These are phyloP conservation scores for Mercenaria mercenaria DNA, from an alignment of 1,140 invertebrate species.

Conservation along the genomic window DNA sequence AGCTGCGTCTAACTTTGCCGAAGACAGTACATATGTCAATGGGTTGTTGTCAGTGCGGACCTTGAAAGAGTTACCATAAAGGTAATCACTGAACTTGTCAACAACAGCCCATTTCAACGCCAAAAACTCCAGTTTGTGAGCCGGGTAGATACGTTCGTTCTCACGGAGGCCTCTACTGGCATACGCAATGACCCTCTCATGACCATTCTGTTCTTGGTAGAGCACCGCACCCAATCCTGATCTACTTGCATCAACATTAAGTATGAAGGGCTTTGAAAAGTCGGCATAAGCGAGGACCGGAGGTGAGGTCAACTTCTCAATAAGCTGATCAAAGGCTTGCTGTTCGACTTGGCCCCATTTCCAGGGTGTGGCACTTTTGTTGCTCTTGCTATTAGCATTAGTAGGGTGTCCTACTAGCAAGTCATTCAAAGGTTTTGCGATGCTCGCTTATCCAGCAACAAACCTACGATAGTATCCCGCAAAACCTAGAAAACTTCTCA, in stretches of 20 bases:
- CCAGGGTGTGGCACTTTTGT: background rate
- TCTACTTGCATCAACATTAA: constrained; percentile 68
- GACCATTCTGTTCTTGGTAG: constrained; percentile 72
- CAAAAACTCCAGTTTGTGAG: constrained; percentile 60
- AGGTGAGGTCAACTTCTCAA: constrained; percentile 42
- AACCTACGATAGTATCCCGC: constrained; percentile 84
- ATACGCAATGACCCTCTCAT: constrained; percentile 68
- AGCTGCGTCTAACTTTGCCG: background rate
- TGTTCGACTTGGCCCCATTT: constrained; percentile 33
- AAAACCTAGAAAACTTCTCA: constrained; percentile 86
- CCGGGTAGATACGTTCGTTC: constrained; percentile 59
- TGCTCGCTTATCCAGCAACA: constrained; percentile 77
- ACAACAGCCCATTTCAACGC: constrained; percentile 53
- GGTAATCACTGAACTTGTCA: constrained; percentile 64
- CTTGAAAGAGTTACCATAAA: constrained; percentile 54
- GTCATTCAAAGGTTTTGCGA: constrained; percentile 81
- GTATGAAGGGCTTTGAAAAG: constrained; percentile 55
- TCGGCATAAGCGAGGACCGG: constrained; percentile 68
- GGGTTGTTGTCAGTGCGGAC: constrained; percentile 67
- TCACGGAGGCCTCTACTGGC: constrained; percentile 43
- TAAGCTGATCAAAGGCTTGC: constrained; percentile 64
- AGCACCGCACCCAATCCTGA: constrained; percentile 76
- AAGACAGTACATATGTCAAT: constrained; percentile 46
- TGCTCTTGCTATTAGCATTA: background rate
- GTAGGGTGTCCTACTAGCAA: constrained; percentile 2